phyloP scores from a whole-genome alignment of 2,797 vertebrate species.

The Manis javanica region DNA sequence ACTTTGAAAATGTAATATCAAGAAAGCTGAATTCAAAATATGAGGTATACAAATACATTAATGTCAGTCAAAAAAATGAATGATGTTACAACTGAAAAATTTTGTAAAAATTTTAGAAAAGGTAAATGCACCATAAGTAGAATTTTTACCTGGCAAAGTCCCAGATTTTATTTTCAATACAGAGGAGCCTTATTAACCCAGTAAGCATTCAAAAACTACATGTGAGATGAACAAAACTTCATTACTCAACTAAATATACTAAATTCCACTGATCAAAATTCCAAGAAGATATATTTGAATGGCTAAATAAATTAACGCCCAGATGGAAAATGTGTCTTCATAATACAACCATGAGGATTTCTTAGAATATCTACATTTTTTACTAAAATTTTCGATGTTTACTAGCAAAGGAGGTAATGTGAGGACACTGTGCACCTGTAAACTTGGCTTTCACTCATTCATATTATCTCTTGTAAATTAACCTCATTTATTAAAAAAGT shows the following conservation, averaged over 20 bases:
- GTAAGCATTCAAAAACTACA: not conserved
- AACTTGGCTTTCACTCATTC: not conserved
- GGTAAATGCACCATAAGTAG: not conserved
- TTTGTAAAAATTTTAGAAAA: not conserved
- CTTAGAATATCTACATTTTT: not conserved
- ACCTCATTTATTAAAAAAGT: not conserved
- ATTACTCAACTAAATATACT: not conserved
- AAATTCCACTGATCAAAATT: not conserved
- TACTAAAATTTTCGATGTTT: not conserved
- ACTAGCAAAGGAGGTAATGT: not conserved
- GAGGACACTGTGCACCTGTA: not conserved
- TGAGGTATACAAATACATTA: not conserved
- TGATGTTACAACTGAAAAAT: not conserved
- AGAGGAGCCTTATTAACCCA: not conserved
- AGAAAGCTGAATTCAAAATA: constrained; percentile 18
- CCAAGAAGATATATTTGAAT: not conserved
- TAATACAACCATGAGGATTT: not conserved
- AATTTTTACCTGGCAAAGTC: not conserved
- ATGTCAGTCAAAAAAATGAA: not conserved
- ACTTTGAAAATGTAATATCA: constrained; percentile 42
- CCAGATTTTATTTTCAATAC: not conserved
- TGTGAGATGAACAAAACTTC: not conserved
- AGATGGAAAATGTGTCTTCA: not conserved
- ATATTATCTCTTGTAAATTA: not conserved
- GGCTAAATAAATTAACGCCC: not conserved